Conservation (phyloP, 1,140 invertebrate species). For the Ectropis grisescens region DNA sequence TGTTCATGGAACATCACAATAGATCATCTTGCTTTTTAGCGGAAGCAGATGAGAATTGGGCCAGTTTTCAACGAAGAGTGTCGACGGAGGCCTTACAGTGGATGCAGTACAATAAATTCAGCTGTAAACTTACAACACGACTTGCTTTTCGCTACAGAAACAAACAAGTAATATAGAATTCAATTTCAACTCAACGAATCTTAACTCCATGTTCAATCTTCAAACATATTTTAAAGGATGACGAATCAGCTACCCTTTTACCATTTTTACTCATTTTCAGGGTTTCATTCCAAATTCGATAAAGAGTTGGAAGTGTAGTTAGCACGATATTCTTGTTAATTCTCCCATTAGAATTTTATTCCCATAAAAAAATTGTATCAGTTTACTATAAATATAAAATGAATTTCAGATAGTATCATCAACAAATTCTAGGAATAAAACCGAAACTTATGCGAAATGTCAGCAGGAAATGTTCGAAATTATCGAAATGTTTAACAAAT, state of each 20-base stretch:
- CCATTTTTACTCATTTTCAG: too few species aligned
- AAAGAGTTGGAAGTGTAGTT: too few species aligned
- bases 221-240: too few species aligned
- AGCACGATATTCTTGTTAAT: too few species aligned
- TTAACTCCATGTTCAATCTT: too few species aligned
- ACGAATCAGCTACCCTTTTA: too few species aligned
- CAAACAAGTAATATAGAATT: conserved; percentile 45
- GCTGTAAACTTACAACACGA: conserved; percentile 36
- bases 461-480: conserved; percentile 46
- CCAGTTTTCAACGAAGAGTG: conserved; percentile 28
- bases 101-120: conserved; percentile 52
- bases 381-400: too few species aligned
- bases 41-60: conserved; percentile 28
- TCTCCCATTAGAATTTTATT: too few species aligned
- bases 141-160: conserved; percentile 38
- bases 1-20: too few species aligned
- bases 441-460: conserved; percentile 30
- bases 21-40: conserved; percentile 14
- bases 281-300: too few species aligned
- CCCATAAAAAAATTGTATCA: too few species aligned
- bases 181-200: too few species aligned
- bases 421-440: conserved; percentile 29
- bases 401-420: conserved; percentile 36
- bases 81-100: conserved; percentile 43
- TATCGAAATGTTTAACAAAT: conserved; percentile 48